Percentiles rank a stretch among this genome's conserved stretches.
These are phyloP conservation scores for Drosophila elegans DNA, from an alignment of 1,140 invertebrate species.

Conservation along the genomic window DNA sequence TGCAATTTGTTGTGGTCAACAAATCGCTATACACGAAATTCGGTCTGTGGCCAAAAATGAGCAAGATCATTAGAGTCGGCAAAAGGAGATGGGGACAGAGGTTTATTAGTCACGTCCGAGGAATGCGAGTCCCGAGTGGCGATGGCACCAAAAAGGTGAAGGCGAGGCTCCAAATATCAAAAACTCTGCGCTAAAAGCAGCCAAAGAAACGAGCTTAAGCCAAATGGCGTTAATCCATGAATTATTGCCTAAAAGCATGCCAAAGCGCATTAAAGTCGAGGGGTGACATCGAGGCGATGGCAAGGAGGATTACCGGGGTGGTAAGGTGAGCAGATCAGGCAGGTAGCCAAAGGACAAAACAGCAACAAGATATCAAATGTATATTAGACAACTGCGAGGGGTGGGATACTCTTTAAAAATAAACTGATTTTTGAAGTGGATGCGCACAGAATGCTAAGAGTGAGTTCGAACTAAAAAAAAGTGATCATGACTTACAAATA, in stretches of 20 bases:
- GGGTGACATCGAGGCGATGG: slow-evolving; percentile 46
- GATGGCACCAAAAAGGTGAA: slow-evolving; percentile 51
- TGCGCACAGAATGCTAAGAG: no score
- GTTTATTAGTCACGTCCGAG: slow-evolving; percentile 80
- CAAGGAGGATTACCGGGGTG: background rate
- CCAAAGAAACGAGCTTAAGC: slow-evolving; percentile 78
- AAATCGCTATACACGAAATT: slow-evolving; percentile 75
- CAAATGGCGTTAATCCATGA: slow-evolving; percentile 84
- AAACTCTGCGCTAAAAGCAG: slow-evolving; percentile 70
- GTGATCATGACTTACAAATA: no score
- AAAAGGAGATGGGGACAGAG: slow-evolving; percentile 32
- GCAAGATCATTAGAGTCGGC: slow-evolving; percentile 50
- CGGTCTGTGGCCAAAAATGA: slow-evolving; percentile 43
- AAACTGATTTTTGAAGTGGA: no score
- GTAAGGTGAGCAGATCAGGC: slow-evolving; percentile 21
- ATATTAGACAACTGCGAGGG: slow-evolving; percentile 8
- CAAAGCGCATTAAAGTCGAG: slow-evolving; percentile 81
- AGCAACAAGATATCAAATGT: slow-evolving; percentile 30
- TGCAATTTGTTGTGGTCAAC: slow-evolving; percentile 83
- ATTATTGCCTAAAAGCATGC: slow-evolving; percentile 84
- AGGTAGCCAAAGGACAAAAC: slow-evolving; percentile 47
- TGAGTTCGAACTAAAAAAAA: no score
- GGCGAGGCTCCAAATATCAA: slow-evolving; percentile 68
- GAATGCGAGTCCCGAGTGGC: slow-evolving; percentile 57
- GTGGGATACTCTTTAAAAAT: slow-evolving; percentile 13